phyloP scores from a whole-genome alignment of 2,888 invertebrate genomes.

The Drosophila nr. medialis region DNA sequence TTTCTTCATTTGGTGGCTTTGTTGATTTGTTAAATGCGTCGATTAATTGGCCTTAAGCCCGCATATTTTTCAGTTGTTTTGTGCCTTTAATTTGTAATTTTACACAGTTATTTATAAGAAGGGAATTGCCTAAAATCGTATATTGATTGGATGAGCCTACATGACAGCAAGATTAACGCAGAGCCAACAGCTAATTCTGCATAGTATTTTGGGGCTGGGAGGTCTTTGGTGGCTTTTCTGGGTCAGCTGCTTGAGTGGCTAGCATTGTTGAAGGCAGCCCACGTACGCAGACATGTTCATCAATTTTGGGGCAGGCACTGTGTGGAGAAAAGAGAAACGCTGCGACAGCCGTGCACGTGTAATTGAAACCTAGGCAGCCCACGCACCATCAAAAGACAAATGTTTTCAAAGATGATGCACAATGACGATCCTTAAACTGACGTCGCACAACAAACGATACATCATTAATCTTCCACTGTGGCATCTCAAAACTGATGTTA shows the following conservation, averaged over 20 bases:
- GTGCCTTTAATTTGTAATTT: constrained; percentile 73
- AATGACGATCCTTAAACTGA: constrained; percentile 65
- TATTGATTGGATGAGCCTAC: constrained; percentile 68
- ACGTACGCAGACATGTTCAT: constrained; percentile 63
- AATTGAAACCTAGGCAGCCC: constrained; percentile 74
- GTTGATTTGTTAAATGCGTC: constrained; percentile 77
- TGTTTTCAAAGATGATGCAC: constrained; percentile 47
- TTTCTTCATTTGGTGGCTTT: constrained; percentile 36
- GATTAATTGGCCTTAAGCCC: constrained; percentile 73
- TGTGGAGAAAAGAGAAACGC: constrained; percentile 45
- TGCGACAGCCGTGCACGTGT: constrained; percentile 42
- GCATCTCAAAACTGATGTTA: constrained; percentile 31
- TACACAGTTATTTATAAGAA: constrained; percentile 66
- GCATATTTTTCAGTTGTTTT: constrained; percentile 54
- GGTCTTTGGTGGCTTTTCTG: constrained; percentile 44
- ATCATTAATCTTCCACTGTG: constrained; percentile 59
- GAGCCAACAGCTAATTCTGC: constrained; percentile 44
- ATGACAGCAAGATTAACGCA: constrained; percentile 62
- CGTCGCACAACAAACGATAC: constrained; percentile 50
- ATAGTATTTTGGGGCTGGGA: constrained; percentile 24
- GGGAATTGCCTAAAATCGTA: constrained; percentile 63
- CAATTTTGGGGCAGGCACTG: constrained; percentile 50
- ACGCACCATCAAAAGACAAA: constrained; percentile 61
- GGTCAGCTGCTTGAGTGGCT: constrained; percentile 43
- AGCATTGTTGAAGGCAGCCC: constrained; percentile 50